Evolutionary conservation across 2,113 vertebrate genomes (phyloP).

Genomic region (Setophaga coronata): DNA sequence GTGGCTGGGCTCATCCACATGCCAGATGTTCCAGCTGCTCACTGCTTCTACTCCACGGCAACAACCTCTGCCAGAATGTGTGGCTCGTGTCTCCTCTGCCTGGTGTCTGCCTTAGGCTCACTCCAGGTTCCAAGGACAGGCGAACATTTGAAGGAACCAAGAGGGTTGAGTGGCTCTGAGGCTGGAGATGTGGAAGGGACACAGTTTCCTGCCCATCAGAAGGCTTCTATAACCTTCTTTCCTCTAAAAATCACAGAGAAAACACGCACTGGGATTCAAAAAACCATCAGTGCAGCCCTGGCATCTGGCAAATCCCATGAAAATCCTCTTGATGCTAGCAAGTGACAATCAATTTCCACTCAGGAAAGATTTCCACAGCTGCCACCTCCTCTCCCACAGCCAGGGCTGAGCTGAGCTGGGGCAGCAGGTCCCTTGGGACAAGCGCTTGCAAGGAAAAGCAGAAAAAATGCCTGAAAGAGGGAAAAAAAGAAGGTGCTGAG

Average conservation of each 20-base stretch:
- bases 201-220: neutral
- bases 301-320: neutral
- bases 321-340: neutral
- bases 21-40: neutral
- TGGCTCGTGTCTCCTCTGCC: neutral
- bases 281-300: neutral
- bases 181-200: neutral
- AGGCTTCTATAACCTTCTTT: neutral
- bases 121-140: neutral
- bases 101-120: neutral
- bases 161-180: neutral
- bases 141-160: neutral
- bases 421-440: neutral
- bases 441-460: neutral
- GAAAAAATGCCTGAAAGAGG: neutral
- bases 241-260: neutral
- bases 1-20: neutral
- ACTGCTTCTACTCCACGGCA: fast-evolving
- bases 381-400: neutral
- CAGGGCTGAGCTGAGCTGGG: neutral
- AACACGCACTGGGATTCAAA: neutral
- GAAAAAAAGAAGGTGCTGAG: neutral
- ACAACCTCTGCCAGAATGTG: neutral
- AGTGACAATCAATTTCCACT: neutral
- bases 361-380: neutral